A percentile compares a stretch with the other conserved stretches of the same genome.
phyloP scores from a whole-genome alignment of 2,888 invertebrate genomes.

The Onthophagus sagittarius region DNA sequence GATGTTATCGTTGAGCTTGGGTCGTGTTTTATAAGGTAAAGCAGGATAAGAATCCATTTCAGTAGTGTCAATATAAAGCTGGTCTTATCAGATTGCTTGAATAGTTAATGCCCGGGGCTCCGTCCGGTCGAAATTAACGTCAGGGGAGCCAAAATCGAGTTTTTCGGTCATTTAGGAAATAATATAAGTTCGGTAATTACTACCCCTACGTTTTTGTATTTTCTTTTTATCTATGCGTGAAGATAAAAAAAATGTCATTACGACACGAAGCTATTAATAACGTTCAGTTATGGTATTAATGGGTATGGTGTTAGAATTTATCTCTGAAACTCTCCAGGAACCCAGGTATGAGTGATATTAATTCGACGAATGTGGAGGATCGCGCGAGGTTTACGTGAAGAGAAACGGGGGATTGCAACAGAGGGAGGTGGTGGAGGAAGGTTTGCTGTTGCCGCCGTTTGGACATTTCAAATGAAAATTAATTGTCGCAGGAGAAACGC shows the following conservation, averaged over 20 bases:
- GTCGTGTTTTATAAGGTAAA: constrained; percentile 30
- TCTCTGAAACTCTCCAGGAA: background rate
- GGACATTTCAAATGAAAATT: constrained; percentile 30
- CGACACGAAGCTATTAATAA: background rate
- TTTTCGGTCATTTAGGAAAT: background rate
- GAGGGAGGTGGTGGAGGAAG: background rate
- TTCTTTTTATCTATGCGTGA: too few species aligned
- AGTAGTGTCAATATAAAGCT: constrained; percentile 32
- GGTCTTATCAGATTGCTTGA: constrained; percentile 33
- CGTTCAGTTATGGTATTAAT: background rate
- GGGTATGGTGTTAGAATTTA: background rate
- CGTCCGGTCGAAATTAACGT: background rate
- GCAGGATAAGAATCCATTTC: constrained; percentile 34
- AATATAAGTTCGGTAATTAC: background rate
- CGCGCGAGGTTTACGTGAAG: background rate
- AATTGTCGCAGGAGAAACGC: constrained; percentile 29
- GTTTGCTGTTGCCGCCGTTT: background rate
- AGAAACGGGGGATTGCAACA: background rate
- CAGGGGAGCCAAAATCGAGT: background rate
- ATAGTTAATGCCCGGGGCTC: constrained; percentile 31
- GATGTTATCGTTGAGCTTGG: constrained; percentile 34
- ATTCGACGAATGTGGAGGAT: background rate
- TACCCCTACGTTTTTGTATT: background rate
- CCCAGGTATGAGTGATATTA: background rate
- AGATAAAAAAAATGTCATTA: too few species aligned